Base-by-base conservation (phyloP, 2,888 invertebrate species). In the Cantharis rustica region DNA sequence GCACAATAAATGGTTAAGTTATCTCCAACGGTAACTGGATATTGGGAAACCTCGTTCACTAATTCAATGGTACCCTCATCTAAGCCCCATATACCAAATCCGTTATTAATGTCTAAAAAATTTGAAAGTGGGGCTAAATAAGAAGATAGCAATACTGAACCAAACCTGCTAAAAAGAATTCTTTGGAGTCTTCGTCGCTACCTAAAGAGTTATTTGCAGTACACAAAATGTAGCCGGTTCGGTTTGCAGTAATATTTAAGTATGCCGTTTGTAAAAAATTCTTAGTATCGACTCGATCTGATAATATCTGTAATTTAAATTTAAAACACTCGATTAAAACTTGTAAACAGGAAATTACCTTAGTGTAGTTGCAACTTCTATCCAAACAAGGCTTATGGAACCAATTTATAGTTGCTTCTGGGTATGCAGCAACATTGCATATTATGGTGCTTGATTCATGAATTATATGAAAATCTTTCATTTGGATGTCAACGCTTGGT, bases 331-430 rank as follows among this genome's bases (percentile, higher is more conserved):
- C 61, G 10, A 9, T 16, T 15, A 16, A 10, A 20, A 15, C 4
- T n/a, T 10, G 10, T 26, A 61, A 31, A 16, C 13, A 62, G 10
- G 10, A 15, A 17, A n/a, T 17, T 16, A 62, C 11, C 16, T 26
- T 10, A 13, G 79, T 64, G 77, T 81, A 84, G 11, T 76, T 27
- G 68, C 88, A 88, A 1, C 84, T 84, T 74, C 86, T 84, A 74
- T 86, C 80, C 61, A 86, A 86, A 79, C 91, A 92, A 4, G 88
- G 87, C 17, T 87, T 85, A 79, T 89, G 91, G 9, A 80, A 85
- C 92, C 93, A 94, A 4, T 87, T 85, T 7, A 93, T 88, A 0
- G 86, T 82, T 0, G 93, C 91, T n/a, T 84, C 74, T 0, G 93
- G 93, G 86, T 89, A 90, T 1, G 91, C 91, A 15, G 87, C 86